phyloP scores from a whole-genome alignment of 2,888 invertebrate genomes.

The Hirudinaria manillensis region DNA sequence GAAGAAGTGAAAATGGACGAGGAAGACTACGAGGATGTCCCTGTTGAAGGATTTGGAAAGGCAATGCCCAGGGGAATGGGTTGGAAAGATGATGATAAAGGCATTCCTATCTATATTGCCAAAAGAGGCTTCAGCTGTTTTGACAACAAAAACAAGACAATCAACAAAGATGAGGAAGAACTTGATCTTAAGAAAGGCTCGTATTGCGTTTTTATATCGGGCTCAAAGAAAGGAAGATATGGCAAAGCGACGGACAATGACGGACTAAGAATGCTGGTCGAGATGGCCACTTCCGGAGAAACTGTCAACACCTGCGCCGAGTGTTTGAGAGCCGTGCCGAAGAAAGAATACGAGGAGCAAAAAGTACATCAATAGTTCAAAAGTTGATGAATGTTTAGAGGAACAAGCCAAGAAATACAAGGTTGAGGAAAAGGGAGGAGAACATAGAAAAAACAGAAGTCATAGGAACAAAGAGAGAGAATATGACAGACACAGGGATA shows the following conservation, averaged over 20 bases:
- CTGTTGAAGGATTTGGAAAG: slow-evolving; percentile 75
- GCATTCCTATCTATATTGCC: background rate
- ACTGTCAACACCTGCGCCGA: slow-evolving; percentile 63
- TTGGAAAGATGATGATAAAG: background rate
- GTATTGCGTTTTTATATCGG: slow-evolving; percentile 70
- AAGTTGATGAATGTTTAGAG: slow-evolving; percentile 6
- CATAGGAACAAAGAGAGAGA: background rate
- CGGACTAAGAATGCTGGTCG: slow-evolving; percentile 49
- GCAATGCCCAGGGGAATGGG: slow-evolving; percentile 51
- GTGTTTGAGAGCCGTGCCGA: slow-evolving; percentile 70
- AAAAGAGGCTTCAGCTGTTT: slow-evolving; percentile 7
- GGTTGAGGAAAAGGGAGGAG: background rate
- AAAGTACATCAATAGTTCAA: slow-evolving; percentile 63
- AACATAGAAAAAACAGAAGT: background rate
- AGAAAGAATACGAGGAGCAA: slow-evolving; percentile 74
- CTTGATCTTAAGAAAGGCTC: slow-evolving; percentile 69
- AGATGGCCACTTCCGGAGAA: slow-evolving; percentile 47
- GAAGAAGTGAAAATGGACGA: too few relatives aligned
- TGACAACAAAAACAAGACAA: slow-evolving; percentile 38
- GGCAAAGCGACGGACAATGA: slow-evolving; percentile 59
- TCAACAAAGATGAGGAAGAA: slow-evolving; percentile 62
- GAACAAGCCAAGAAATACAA: background rate
- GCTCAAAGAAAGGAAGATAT: slow-evolving; percentile 71
- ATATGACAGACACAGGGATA: too few relatives aligned
- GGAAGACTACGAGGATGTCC: slow-evolving; percentile 60